A percentile compares a stretch with the other conserved stretches of the same genome.
These are phyloP conservation scores for Octopus sinensis DNA, from an alignment of 1,140 invertebrate genomes.

Conservation along the genomic window DNA sequence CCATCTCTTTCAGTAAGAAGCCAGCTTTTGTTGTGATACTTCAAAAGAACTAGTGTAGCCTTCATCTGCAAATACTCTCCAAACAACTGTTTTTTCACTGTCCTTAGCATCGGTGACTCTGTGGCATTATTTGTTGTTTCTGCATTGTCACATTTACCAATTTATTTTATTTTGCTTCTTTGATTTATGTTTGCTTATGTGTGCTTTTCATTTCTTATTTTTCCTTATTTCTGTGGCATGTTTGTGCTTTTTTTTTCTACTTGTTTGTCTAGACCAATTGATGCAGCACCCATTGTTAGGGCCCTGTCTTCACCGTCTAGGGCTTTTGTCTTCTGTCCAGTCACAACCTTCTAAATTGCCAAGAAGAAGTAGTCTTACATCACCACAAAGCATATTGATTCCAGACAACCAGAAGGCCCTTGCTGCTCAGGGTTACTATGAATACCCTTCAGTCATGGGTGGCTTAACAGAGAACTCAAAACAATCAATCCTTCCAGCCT, in stretches of 20 bases:
- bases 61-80: no score
- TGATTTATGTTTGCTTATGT: no score
- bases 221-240: not conserved
- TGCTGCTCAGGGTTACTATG: constrained; percentile 8
- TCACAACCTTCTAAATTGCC: not conserved
- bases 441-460: not conserved
- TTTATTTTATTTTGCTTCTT: no score
- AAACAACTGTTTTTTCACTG: no score
- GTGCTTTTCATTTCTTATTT: not conserved
- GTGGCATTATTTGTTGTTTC: no score
- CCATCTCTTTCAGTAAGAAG: no score
- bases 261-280: not conserved
- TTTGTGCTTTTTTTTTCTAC: constrained; percentile 3
- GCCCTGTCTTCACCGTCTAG: not conserved
- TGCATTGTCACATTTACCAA: no score
- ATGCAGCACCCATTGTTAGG: not conserved
- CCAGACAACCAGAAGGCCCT: constrained; percentile 6
- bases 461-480: not conserved
- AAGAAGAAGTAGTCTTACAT: no score
- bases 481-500: not conserved
- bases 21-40: no score
- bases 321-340: not conserved
- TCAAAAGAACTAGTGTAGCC: no score
- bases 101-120: no score
- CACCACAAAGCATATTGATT: constrained; percentile 1